Conservation (phyloP, 1,140 invertebrate genomes). For the Ptiloglossa arizonensis region DNA sequence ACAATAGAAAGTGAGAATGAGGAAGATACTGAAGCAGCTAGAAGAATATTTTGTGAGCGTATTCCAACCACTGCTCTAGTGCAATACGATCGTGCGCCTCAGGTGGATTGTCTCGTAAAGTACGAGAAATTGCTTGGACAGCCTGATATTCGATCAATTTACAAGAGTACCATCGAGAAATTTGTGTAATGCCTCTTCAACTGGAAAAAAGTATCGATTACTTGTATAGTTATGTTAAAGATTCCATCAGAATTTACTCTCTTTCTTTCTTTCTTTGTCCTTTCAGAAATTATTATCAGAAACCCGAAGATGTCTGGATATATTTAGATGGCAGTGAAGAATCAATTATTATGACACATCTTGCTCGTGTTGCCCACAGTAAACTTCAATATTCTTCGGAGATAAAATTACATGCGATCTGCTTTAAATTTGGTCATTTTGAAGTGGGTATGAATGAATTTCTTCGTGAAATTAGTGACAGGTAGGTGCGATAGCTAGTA, state of each 20-base stretch:
- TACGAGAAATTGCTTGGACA: constrained; percentile 63
- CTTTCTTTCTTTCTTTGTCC: constrained; percentile 11
- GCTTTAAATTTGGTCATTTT: constrained; percentile 21
- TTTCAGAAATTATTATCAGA: constrained; percentile 66
- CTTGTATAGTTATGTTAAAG: constrained; percentile 14
- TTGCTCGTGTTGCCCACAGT: constrained; percentile 25
- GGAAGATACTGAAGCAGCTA: constrained; percentile 73
- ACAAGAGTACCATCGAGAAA: constrained; percentile 63
- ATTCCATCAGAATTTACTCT: constrained; percentile 19
- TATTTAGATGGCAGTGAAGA: constrained; percentile 64
- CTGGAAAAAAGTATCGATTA: constrained; percentile 41
- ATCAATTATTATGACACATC: constrained; percentile 65
- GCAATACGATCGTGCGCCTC: constrained; percentile 65
- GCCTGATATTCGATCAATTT: constrained; percentile 57
- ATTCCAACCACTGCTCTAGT: constrained; percentile 70
- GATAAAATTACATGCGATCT: constrained; percentile 45
- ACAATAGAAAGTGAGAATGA: constrained; percentile 81
- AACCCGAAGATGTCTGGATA: constrained; percentile 63
- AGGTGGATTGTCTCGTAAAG: constrained; percentile 64
- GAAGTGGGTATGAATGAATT: constrained; percentile 44
- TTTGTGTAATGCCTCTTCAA: constrained; percentile 63
- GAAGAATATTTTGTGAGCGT: constrained; percentile 76
- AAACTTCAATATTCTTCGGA: not conserved
- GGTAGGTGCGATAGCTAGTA: constrained; percentile 26
- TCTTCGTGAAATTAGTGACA: constrained; percentile 41